These are phyloP conservation scores for Zaprionus tsacasi DNA, from an alignment of 1,140 invertebrate genomes.

Conservation along the genomic window DNA sequence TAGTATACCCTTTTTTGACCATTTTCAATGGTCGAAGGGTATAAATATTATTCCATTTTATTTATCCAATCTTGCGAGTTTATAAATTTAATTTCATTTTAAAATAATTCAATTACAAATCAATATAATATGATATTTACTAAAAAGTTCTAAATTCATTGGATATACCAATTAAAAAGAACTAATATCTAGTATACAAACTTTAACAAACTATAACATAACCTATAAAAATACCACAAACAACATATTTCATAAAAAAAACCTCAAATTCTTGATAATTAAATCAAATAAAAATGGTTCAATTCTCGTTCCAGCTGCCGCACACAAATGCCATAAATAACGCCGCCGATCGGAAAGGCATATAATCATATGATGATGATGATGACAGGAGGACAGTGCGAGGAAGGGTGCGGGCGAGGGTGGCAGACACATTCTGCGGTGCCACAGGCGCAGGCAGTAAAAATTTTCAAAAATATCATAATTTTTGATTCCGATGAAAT, in stretches of 20 bases:
- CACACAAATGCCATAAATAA: conserved; percentile 70
- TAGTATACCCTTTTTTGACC: too few species aligned
- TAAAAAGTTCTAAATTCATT: neutral
- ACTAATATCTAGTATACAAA: neutral
- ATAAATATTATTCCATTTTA: too few species aligned
- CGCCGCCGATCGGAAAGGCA: conserved; percentile 19
- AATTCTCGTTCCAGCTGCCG: neutral
- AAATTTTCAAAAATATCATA: conserved; percentile 82
- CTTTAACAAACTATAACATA: neutral
- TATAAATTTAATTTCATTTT: too few species aligned
- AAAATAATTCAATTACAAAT: neutral
- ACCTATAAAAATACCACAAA: neutral
- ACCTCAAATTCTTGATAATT: conserved; percentile 3
- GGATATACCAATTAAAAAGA: neutral
- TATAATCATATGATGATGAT: conserved; percentile 35
- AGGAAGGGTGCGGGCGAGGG: neutral
- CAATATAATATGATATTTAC: neutral
- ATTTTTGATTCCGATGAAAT: conserved; percentile 75
- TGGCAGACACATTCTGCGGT: conserved; percentile 60
- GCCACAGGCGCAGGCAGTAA: conserved; percentile 51
- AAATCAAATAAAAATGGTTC: neutral
- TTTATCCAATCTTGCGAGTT: too few species aligned
- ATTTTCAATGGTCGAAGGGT: too few species aligned
- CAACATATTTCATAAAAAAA: conserved; percentile 1
- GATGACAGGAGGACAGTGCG: conserved; percentile 22